Evolutionary conservation across 92 coral and sea anemone species (phyloP).

Genomic region (Pocillopora meandrina): DNA sequence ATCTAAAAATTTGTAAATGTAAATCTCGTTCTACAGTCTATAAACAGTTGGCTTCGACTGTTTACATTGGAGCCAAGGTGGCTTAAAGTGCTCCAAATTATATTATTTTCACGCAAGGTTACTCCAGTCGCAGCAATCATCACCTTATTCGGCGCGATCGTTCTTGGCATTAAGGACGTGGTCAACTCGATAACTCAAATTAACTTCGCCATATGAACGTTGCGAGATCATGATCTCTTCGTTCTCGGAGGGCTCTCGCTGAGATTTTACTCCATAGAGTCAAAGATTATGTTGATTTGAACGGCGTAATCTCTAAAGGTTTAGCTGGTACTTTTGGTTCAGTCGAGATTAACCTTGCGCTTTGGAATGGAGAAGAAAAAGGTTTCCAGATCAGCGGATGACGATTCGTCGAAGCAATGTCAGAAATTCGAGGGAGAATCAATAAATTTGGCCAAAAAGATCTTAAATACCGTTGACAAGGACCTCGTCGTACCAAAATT

Average conservation of each 20-base stretch:
- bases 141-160: background rate
- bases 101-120: conserved; percentile 28
- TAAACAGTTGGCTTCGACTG: conserved; percentile 47
- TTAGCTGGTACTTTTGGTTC: background rate
- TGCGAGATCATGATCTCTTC: background rate
- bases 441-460: conserved; percentile 16
- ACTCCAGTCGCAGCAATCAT: conserved; percentile 7
- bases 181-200: background rate
- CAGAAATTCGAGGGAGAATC: conserved; percentile 30
- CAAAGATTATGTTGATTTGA: background rate
- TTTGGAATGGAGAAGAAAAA: conserved; percentile 9
- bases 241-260: background rate
- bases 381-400: background rate
- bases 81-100: conserved; percentile 42
- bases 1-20: conserved; percentile 32
- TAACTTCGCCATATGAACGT: background rate
- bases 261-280: background rate
- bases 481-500: conserved; percentile 77
- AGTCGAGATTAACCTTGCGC: background rate
- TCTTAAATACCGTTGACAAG: conserved; percentile 50
- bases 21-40: conserved; percentile 24
- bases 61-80: conserved; percentile 38
- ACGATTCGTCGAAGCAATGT: conserved; percentile 20
- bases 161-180: conserved; percentile 5
- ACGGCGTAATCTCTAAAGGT: background rate